phyloP scores from a whole-genome alignment of 1,140 invertebrate genomes.

The Caligus rogercresseyi region DNA sequence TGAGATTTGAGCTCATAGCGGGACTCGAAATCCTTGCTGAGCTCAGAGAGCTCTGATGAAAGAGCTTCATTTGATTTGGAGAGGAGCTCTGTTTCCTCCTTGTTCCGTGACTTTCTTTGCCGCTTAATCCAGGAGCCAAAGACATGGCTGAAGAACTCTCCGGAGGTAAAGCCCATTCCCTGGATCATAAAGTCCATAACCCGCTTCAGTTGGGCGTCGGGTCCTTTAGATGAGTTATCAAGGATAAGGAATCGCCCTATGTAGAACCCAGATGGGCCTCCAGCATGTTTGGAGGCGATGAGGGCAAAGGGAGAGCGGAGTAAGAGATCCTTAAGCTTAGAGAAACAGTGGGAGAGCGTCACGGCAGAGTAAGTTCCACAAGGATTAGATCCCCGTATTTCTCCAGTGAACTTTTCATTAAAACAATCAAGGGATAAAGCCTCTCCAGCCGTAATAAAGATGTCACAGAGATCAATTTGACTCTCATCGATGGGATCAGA shows the following conservation, averaged over 20 bases:
- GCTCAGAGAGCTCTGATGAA: background rate
- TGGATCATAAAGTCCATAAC: background rate
- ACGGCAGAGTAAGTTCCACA: background rate
- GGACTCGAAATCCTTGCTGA: background rate
- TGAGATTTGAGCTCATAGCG: background rate
- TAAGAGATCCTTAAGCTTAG: background rate
- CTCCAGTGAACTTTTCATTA: background rate
- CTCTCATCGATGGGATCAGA: background rate
- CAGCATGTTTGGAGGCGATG: background rate
- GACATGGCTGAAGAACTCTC: background rate
- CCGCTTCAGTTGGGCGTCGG: background rate
- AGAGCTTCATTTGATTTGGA: background rate
- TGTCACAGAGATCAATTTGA: background rate
- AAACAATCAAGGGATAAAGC: background rate
- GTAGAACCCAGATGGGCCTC: too few species aligned
- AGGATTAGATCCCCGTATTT: background rate
- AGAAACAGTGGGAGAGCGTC: background rate
- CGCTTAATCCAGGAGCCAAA: background rate
- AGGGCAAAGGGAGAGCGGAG: background rate
- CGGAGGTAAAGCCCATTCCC: background rate
- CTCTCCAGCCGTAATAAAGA: background rate
- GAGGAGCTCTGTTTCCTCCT: background rate
- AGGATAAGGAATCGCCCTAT: background rate
- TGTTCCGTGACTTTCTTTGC: background rate
- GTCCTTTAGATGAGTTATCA: background rate